Evolutionary conservation across 2,113 vertebrate species (phyloP).

Genomic region (Symphodus melops): DNA sequence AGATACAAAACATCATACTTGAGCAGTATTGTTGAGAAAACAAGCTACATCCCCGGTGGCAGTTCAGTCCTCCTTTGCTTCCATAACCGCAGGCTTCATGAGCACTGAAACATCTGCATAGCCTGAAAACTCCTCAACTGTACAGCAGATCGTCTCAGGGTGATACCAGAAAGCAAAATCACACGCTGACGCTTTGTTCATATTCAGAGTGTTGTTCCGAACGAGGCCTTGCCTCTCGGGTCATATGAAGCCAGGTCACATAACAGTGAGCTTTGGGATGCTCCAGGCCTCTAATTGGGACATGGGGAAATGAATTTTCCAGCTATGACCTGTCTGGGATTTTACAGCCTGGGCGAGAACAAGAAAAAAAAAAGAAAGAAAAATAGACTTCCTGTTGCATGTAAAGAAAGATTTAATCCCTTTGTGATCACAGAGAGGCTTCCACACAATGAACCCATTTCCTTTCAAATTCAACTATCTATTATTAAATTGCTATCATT

Average conservation of each 20-base stretch:
- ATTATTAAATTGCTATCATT: constrained; percentile 80
- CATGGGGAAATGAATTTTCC: constrained; percentile 70
- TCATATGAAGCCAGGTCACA: constrained; percentile 68
- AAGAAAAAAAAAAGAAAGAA: constrained; percentile 58
- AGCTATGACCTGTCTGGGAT: constrained; percentile 69
- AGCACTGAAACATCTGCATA: constrained; percentile 66
- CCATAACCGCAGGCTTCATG: constrained; percentile 45
- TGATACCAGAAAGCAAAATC: constrained; percentile 63
- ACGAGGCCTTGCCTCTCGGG: constrained; percentile 50
- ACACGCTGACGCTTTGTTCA: constrained; percentile 68
- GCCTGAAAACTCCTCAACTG: constrained; percentile 70
- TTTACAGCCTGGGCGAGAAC: constrained; percentile 50
- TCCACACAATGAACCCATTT: constrained; percentile 73
- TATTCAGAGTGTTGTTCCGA: constrained; percentile 32
- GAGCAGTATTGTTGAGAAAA: constrained; percentile 48
- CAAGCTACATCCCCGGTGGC: constrained; percentile 48
- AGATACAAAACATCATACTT: constrained; percentile 29
- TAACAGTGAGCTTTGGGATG: constrained; percentile 58
- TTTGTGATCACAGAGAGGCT: constrained; percentile 67
- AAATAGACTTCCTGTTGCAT: constrained; percentile 65
- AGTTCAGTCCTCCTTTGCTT: constrained; percentile 28
- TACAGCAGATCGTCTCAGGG: constrained; percentile 52
- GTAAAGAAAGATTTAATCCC: constrained; percentile 65
- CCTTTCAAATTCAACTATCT: constrained; percentile 75
- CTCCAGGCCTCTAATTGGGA: constrained; percentile 78